phyloP scores from a whole-genome alignment of 2,797 vertebrate genomes.

The Xenops minutus region DNA sequence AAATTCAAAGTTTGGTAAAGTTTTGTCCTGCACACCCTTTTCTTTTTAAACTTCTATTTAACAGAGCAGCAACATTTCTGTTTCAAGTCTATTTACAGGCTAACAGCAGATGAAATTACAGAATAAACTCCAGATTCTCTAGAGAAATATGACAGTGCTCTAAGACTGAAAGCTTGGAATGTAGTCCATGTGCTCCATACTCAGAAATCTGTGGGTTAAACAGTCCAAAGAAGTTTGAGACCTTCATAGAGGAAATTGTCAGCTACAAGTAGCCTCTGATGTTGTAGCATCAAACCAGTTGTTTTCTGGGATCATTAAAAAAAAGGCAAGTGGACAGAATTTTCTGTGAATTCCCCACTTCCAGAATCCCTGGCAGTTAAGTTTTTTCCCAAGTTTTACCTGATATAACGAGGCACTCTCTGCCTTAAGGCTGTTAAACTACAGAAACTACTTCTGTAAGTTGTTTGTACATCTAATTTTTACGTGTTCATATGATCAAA shows the following conservation, averaged over 20 bases:
- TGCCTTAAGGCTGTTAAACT: neutral
- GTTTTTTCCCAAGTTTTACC: neutral
- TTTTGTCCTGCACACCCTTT: neutral
- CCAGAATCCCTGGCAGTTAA: neutral
- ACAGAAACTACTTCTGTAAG: neutral
- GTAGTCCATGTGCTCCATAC: neutral
- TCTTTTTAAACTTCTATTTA: neutral
- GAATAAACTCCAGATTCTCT: neutral
- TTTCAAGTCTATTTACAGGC: neutral
- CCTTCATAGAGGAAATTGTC: neutral
- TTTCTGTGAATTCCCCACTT: neutral
- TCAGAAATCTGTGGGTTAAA: neutral
- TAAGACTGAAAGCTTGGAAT: neutral
- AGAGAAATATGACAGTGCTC: neutral
- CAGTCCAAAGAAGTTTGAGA: neutral
- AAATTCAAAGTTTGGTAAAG: neutral
- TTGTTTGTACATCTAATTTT: neutral
- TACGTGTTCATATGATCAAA: neutral
- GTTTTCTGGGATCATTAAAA: neutral
- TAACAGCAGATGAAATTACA: neutral
- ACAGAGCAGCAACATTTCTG: neutral
- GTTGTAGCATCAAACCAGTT: neutral
- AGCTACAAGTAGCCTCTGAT: neutral
- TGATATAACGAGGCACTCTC: neutral
- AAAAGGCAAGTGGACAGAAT: rapidly evolving